phyloP scores from a whole-genome alignment of 2,113 vertebrate genomes.

The Pollimyrus isidori region DNA sequence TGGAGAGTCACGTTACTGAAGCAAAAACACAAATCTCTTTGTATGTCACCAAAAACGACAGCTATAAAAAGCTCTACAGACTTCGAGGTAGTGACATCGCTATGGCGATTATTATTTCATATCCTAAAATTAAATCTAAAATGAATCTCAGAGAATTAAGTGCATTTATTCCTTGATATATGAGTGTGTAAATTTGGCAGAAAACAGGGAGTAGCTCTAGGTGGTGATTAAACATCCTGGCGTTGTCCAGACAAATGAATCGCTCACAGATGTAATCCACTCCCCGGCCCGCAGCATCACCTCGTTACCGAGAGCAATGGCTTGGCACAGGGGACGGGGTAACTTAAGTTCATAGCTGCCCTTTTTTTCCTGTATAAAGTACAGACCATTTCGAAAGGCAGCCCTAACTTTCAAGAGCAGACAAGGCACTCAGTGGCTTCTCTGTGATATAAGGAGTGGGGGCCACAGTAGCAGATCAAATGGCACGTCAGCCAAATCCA shows the following conservation, averaged over 20 bases:
- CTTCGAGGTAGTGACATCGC: background rate
- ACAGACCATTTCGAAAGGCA: background rate
- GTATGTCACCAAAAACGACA: background rate
- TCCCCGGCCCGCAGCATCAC: background rate
- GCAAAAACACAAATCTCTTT: background rate
- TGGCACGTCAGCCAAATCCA: background rate
- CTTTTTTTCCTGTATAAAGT: background rate
- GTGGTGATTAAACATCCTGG: background rate
- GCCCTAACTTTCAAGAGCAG: background rate
- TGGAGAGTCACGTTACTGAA: background rate
- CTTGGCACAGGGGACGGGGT: background rate
- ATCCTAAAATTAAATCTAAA: slow-evolving; percentile 1
- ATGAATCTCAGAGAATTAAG: background rate
- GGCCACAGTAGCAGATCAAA: background rate
- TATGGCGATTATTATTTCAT: background rate
- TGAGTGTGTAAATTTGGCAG: background rate
- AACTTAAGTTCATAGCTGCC: background rate
- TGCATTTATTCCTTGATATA: background rate
- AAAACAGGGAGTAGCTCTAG: background rate
- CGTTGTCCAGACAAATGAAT: background rate
- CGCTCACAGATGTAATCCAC: background rate
- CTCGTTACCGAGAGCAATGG: background rate
- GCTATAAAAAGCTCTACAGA: background rate
- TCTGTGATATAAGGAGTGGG: background rate
- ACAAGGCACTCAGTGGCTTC: background rate